phyloP scores from a whole-genome alignment of 2,797 vertebrate genomes.

The Pachyuromys duprasi region DNA sequence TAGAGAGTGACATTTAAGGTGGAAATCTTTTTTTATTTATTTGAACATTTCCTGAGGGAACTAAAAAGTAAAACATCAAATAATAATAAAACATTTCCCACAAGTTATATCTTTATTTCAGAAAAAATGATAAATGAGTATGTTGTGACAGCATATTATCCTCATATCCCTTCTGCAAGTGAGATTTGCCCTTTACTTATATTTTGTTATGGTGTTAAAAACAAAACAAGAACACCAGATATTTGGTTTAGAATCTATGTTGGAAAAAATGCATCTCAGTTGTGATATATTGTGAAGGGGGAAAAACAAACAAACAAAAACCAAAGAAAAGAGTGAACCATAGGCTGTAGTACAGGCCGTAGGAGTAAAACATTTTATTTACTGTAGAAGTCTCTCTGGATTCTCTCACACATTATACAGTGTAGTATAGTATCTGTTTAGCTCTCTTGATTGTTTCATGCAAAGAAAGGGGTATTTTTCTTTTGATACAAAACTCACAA shows the following conservation, averaged over 20 bases:
- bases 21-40: neutral
- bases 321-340: neutral
- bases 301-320: neutral
- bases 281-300: neutral
- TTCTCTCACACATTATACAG: slow-evolving; percentile 59
- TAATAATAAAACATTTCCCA: slow-evolving; percentile 2
- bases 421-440: slow-evolving; percentile 42
- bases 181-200: neutral
- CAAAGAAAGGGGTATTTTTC: slow-evolving; percentile 57
- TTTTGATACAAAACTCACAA: slow-evolving; percentile 46
- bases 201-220: neutral
- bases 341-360: neutral
- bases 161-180: neutral
- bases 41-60: neutral
- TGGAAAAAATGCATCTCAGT: slow-evolving; percentile 47
- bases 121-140: neutral
- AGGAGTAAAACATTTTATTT: slow-evolving; percentile 56
- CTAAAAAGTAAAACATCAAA: slow-evolving; percentile 17
- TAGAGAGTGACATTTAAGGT: slow-evolving; percentile 25
- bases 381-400: slow-evolving; percentile 14
- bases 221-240: neutral
- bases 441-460: slow-evolving; percentile 68
- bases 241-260: neutral
- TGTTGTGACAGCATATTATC: neutral
- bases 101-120: neutral